Conservation (phyloP, 2,888 invertebrate genomes). For the Anthrax anthrax region DNA sequence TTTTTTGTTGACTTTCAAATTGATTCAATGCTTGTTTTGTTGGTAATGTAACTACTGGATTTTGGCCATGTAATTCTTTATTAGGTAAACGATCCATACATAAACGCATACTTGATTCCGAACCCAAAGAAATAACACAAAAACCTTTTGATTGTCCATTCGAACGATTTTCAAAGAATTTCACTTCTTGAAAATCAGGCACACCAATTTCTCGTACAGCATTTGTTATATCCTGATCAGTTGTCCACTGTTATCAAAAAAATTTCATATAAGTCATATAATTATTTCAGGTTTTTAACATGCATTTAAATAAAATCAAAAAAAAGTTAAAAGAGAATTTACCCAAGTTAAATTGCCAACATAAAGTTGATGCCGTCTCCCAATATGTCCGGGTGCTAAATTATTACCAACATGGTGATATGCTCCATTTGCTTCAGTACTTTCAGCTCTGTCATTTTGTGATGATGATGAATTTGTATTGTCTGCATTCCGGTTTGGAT, state of each 20-base stretch:
- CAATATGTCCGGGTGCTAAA: conserved; percentile 51
- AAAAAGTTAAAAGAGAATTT: no score
- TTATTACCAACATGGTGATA: conserved; percentile 56
- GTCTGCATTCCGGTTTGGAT: conserved; percentile 43
- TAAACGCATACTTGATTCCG: conserved; percentile 75
- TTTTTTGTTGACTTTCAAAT: conserved; percentile 87
- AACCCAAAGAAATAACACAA: conserved; percentile 87
- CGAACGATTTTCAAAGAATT: conserved; percentile 97
- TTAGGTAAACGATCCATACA: conserved; percentile 91
- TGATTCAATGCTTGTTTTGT: conserved; percentile 77
- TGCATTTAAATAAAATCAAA: no score
- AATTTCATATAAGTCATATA: no score
- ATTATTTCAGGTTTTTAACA: no score
- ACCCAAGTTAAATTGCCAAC: conserved; percentile 99
- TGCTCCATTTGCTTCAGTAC: conserved; percentile 58
- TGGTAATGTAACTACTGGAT: conserved; percentile 86
- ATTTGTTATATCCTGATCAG: conserved; percentile 89
- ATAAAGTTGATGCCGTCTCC: conserved; percentile 80
- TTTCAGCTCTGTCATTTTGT: conserved; percentile 39
- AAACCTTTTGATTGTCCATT: conserved; percentile 99
- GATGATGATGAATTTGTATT: conserved; percentile 44
- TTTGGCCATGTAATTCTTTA: conserved; percentile 90
- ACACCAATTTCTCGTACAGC: conserved; percentile 80
- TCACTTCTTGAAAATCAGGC: conserved; percentile 89
- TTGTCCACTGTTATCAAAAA: conserved; percentile 73